A percentile compares a stretch with the other conserved stretches of the same genome.
These are phyloP conservation scores for Drosophila parthenogenetica DNA, from an alignment of 2,888 invertebrate species.

Conservation along the genomic window DNA sequence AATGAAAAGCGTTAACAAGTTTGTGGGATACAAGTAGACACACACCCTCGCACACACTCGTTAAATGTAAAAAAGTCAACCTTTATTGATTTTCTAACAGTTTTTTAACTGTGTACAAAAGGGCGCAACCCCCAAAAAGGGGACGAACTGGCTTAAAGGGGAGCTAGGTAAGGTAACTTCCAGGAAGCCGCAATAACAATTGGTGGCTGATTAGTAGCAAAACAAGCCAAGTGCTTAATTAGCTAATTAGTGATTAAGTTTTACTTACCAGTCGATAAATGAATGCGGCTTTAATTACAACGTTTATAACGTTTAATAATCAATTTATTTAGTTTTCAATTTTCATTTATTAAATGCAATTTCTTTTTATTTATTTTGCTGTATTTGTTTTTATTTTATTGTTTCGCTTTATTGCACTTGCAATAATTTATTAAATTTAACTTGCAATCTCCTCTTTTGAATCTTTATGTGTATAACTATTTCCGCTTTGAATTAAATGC, in stretches of 20 bases:
- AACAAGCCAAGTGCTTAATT: constrained; percentile 39
- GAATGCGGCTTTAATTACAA: constrained; percentile 23
- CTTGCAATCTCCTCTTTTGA: constrained; percentile 23
- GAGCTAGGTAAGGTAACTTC: constrained; percentile 6
- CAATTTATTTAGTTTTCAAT: constrained; percentile 26
- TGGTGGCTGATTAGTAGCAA: constrained; percentile 1
- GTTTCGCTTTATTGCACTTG: constrained; percentile 39
- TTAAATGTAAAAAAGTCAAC: constrained; percentile 34
- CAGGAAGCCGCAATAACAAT: constrained; percentile 34
- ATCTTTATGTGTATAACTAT: constrained; percentile 44
- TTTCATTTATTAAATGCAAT: constrained; percentile 13
- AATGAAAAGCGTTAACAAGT: constrained; percentile 68
- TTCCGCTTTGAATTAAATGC: constrained; percentile 74
- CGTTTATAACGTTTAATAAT: constrained; percentile 11
- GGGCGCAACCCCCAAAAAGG: not conserved
- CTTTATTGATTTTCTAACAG: constrained; percentile 57
- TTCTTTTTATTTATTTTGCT: constrained; percentile 15
- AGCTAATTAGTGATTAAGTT: constrained; percentile 45
- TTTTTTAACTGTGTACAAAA: constrained; percentile 9
- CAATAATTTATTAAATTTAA: constrained; percentile 11
- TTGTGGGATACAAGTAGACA: not conserved
- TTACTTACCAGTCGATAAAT: constrained; percentile 46
- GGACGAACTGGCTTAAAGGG: not conserved
- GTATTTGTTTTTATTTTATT: constrained; percentile 23
- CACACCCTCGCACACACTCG: not conserved